phyloP scores from a whole-genome alignment of 2,888 invertebrate genomes.

The Homarus gammarus region DNA sequence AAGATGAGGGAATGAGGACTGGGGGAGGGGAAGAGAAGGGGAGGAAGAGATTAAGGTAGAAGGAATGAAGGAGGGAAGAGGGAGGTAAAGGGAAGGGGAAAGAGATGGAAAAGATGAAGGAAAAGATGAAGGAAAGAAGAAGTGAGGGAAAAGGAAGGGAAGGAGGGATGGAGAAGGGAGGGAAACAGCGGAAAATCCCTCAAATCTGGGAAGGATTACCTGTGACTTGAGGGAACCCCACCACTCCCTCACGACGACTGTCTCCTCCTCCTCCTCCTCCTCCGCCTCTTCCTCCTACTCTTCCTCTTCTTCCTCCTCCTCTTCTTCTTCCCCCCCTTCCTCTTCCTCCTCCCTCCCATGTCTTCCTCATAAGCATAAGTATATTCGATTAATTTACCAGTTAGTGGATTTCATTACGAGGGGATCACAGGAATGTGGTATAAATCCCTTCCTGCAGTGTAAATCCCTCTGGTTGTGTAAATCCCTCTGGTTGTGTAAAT shows the following conservation, averaged over 20 bases:
- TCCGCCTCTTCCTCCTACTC: too few relatives aligned
- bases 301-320: conserved; percentile 13
- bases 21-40: not conserved
- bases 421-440: too few relatives aligned
- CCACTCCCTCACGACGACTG: too few relatives aligned
- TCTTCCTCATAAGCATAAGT: too few relatives aligned
- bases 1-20: too few relatives aligned
- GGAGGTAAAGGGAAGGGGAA: not conserved
- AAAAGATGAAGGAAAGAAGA: too few relatives aligned
- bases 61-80: not conserved
- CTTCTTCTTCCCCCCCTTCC: conserved; percentile 2
- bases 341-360: conserved; percentile 10
- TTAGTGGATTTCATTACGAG: too few relatives aligned
- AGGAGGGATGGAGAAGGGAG: conserved; percentile 14
- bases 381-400: too few relatives aligned
- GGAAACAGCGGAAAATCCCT: not conserved
- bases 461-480: not conserved
- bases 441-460: too few relatives aligned
- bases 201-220: not conserved
- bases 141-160: not conserved
- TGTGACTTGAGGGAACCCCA: not conserved
- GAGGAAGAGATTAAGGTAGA: not conserved
- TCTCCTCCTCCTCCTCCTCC: too few relatives aligned
- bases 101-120: not conserved
- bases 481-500: too few relatives aligned